Evolutionary conservation across 2,797 vertebrate species (phyloP), one percentile per base, ranked within the genome.

Genomic region (Apodemus agrarius): DNA sequence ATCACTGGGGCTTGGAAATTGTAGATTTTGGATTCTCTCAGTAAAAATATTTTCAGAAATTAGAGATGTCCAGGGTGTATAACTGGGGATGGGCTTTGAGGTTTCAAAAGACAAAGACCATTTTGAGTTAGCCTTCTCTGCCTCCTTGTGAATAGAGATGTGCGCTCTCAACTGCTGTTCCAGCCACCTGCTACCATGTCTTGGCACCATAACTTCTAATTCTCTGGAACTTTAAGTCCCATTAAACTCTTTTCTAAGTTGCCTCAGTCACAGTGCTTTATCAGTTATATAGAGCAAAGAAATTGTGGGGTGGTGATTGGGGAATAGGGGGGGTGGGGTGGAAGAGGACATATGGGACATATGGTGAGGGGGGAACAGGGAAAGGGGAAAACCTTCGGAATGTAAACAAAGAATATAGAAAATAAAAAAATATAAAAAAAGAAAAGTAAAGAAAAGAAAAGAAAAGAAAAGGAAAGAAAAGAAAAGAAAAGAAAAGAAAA

Each of bases 21-120:
- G 16, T 83, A 83, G 54, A 57, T 80, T 95, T 96, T 65, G 8
- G 13, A 54, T 86, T 84, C 19, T 85, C 29, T 86, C 75, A 13
- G 6, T 90, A 75, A 90, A 97, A 29, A 74, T 1, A 16, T 88
- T 96, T 90, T 81, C 3, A 75, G n/a, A 90, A 85, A 85, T 94
- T 72, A 95, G 26, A 93, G 52, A 31, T 89, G 17, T 43, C 7
- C 21, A 19, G 22, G 43, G 43, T 52, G 4, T 24, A 13, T 54
- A 87, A 72, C 34, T 46, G 29, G 29, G 29, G 24, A 22, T 49
- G 61, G 19, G 11, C 19, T 67, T 67, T 85, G 43, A 24, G 29
- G 19, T 67, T 46, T 85, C 61, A 67, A 67, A 85, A n/a, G 61
- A 34, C 6, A 49, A 67, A 14, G 19, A 85, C 17, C 29, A n/a